A percentile compares a stretch with the other conserved stretches of the same genome.
Evolutionary conservation across 2,888 invertebrate genomes (phyloP).

Genomic region (Microplitis manilae): DNA sequence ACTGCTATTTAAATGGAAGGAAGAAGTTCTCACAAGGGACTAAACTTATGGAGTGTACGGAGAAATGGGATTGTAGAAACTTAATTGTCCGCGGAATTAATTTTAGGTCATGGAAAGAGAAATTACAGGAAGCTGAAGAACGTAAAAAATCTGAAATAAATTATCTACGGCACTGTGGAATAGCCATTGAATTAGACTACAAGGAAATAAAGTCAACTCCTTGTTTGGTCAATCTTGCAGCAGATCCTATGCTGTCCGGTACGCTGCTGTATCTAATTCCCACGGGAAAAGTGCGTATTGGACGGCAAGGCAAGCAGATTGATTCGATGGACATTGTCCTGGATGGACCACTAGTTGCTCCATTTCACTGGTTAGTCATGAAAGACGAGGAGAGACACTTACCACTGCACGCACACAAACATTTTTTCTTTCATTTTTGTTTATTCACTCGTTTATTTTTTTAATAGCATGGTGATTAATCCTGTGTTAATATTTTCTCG

Average conservation of each 20-base stretch:
- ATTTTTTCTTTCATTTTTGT: conserved; percentile 18
- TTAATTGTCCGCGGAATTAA: conserved; percentile 35
- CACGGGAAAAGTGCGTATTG: conserved; percentile 72
- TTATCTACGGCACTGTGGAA: conserved; percentile 74
- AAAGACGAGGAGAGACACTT: conserved; percentile 13
- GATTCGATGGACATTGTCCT: conserved; percentile 75
- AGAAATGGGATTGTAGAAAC: neutral
- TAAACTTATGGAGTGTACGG: neutral
- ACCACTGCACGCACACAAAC: conserved; percentile 2
- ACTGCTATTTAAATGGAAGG: neutral
- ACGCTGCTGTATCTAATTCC: conserved; percentile 74
- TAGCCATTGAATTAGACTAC: conserved; percentile 73
- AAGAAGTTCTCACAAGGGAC: neutral
- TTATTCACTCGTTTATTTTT: conserved; percentile 14
- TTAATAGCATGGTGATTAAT: conserved; percentile 5
- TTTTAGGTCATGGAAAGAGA: conserved; percentile 73
- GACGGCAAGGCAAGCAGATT: conserved; percentile 55
- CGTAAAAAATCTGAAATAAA: conserved; percentile 73
- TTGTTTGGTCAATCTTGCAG: conserved; percentile 77
- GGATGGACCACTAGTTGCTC: conserved; percentile 76
- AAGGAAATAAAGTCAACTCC: conserved; percentile 71
- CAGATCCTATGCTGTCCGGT: conserved; percentile 78
- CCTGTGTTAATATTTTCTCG: conserved; percentile 18
- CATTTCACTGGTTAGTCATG: conserved; percentile 76
- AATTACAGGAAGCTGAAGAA: conserved; percentile 72